These are phyloP conservation scores for Chelonus insularis DNA, from an alignment of 1,140 invertebrate species.

Conservation along the genomic window DNA sequence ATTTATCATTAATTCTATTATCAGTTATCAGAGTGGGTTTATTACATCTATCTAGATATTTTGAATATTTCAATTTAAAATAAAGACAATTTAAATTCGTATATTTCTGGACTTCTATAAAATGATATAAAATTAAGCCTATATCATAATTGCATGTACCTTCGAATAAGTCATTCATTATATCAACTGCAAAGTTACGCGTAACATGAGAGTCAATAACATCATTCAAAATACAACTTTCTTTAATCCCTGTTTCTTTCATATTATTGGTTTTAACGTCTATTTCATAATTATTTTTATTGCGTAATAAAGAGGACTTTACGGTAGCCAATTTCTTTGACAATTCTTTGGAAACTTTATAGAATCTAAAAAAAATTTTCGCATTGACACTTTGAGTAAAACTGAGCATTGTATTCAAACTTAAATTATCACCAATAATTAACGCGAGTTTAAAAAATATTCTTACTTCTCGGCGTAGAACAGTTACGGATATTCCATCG, in stretches of 20 bases:
- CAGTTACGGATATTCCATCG: slow-evolving; percentile 27
- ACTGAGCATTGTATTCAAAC: slow-evolving; percentile 30
- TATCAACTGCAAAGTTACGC: slow-evolving; percentile 46
- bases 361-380: slow-evolving; percentile 31
- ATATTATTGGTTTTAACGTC: slow-evolving; percentile 24
- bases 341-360: slow-evolving; percentile 18
- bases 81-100: slow-evolving; percentile 17
- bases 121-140: slow-evolving; percentile 12
- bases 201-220: slow-evolving; percentile 45
- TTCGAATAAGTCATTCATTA: slow-evolving; percentile 51
- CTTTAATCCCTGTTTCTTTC: slow-evolving; percentile 27
- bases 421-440: slow-evolving; percentile 36
- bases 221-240: slow-evolving; percentile 17
- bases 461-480: neutral
- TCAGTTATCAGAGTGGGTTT: slow-evolving; percentile 7
- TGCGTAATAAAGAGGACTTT: slow-evolving; percentile 14
- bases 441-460: slow-evolving; percentile 30
- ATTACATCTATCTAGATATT: slow-evolving; percentile 10
- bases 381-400: slow-evolving; percentile 29
- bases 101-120: neutral
- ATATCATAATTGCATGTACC: slow-evolving; percentile 37
- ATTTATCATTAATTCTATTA: slow-evolving; percentile 9
- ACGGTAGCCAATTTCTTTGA: neutral
- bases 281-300: slow-evolving; percentile 21
- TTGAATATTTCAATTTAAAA: slow-evolving; percentile 11